Base-by-base conservation (phyloP, 1,140 invertebrate genomes). In the Cydia splendana region DNA sequence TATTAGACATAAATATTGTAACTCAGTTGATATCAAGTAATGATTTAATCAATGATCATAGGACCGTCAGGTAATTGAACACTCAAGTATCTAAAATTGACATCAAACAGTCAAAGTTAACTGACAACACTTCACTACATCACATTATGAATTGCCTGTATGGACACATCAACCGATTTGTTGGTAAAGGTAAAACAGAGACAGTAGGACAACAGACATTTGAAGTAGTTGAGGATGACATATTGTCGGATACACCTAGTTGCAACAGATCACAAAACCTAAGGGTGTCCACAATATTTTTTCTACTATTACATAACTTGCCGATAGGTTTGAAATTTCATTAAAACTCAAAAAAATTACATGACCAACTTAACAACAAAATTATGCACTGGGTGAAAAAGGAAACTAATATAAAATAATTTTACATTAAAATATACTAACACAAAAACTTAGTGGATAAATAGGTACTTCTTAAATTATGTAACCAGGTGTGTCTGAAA, bases 201-300 rank as follows among this genome's bases (percentile, higher is more conserved):
- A 34, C 12, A 71, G 34, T 2, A 2, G 67, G 67, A 24, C 4
- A 24, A 71, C 38, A 71, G 67, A 67, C 10, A 62, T 34, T 20
- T 71, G 67, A 71, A 71, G 67, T 71, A 71, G 57, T 62, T 62
- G 20, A 20, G 57, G 20, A 57, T 24, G 57, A 62, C 51, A 53
- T 62, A 62, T 7, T 62, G 57, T 62, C 9, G 7, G 30, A 18
- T 18, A 18, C 30, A 18, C 38, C 34, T 38, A 71, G 13, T 71
- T 18, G 34, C 15, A 24, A 71, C 5, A 71, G 34, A 9, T 62
- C 20, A 62, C 57, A 62, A 24, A 45, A 71, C 67, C 38, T 71
- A 71, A 38, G 67, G 67, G 67, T 71, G 67, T 45, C 67, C 67
- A 71, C 67, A 12, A n/a, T 34, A 20, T 18, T 18, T 13, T 34